Percentiles rank a stretch among this genome's conserved stretches.
phyloP scores from a whole-genome alignment of 1,140 invertebrate species.

The Idris sp. region DNA sequence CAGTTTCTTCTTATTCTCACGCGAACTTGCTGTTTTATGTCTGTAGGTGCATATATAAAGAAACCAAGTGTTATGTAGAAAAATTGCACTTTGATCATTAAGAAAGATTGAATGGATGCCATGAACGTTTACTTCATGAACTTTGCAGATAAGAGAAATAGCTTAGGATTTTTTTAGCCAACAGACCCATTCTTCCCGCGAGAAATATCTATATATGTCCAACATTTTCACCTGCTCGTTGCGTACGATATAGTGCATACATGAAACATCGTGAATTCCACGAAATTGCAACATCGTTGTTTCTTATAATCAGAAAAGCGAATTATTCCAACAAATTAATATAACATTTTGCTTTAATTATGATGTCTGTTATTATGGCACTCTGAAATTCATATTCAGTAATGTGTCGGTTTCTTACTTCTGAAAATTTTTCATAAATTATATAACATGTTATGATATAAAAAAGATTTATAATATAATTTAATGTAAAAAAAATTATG shows the following conservation, averaged over 20 bases:
- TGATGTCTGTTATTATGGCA: too few species aligned
- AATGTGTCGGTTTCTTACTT: too few species aligned
- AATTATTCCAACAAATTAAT: neutral
- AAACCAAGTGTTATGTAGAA: conserved; percentile 38
- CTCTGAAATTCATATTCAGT: too few species aligned
- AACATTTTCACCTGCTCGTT: conserved; percentile 41
- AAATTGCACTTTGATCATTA: conserved; percentile 55
- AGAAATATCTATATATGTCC: conserved; percentile 45
- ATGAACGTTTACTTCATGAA: conserved; percentile 51
- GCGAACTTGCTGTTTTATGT: conserved; percentile 36
- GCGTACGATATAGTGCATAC: conserved; percentile 7
- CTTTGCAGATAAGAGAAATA: conserved; percentile 51
- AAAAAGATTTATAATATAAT: too few species aligned
- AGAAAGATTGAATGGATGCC: conserved; percentile 53
- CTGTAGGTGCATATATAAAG: conserved; percentile 26
- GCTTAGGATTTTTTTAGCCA: conserved; percentile 42
- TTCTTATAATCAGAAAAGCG: neutral
- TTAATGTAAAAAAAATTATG: too few species aligned
- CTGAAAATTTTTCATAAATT: too few species aligned
- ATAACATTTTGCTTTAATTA: neutral
- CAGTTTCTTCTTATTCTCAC: conserved; percentile 25
- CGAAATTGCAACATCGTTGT: conserved; percentile 5
- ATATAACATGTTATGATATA: too few species aligned
- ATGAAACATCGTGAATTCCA: conserved; percentile 6
- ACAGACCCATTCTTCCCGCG: conserved; percentile 36